These are phyloP conservation scores for Suillia variegata DNA, from an alignment of 2,888 invertebrate genomes.

Conservation along the genomic window DNA sequence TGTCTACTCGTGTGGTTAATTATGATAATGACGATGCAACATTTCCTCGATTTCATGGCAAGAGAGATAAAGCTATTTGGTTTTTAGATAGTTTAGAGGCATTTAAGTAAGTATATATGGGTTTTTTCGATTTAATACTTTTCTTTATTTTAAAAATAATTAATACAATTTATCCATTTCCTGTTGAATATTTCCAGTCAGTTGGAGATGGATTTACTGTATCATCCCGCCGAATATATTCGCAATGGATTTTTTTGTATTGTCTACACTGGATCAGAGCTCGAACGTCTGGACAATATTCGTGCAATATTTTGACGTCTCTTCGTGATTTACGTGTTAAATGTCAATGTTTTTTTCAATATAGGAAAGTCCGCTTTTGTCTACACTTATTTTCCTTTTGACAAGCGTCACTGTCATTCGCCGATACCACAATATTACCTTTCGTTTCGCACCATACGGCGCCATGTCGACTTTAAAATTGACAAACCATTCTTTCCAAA, in stretches of 20 bases:
- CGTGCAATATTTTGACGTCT: conserved; percentile 47
- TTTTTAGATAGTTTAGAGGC: conserved; percentile 46
- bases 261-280: conserved; percentile 46
- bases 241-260: conserved; percentile 48
- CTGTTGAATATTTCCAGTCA: conserved; percentile 32
- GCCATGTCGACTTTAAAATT: conserved; percentile 24
- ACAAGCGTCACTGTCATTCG: conserved; percentile 40
- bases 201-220: conserved; percentile 38
- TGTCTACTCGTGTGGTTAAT: too few species aligned
- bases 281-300: conserved; percentile 34
- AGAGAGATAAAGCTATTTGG: conserved; percentile 39
- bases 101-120: conserved; percentile 30
- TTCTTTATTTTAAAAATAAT: neutral
- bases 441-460: conserved; percentile 34
- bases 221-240: conserved; percentile 33
- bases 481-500: conserved; percentile 39
- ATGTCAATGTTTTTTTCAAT: conserved; percentile 46
- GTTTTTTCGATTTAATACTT: neutral
- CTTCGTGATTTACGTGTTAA: conserved; percentile 46
- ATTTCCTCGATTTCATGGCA: neutral
- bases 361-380: conserved; percentile 35
- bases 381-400: conserved; percentile 53
- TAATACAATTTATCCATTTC: too few species aligned
- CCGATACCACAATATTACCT: conserved; percentile 41
- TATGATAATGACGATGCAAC: neutral